phyloP scores from a whole-genome alignment of 2,113 vertebrate species.

The Lampris megalopsis region DNA sequence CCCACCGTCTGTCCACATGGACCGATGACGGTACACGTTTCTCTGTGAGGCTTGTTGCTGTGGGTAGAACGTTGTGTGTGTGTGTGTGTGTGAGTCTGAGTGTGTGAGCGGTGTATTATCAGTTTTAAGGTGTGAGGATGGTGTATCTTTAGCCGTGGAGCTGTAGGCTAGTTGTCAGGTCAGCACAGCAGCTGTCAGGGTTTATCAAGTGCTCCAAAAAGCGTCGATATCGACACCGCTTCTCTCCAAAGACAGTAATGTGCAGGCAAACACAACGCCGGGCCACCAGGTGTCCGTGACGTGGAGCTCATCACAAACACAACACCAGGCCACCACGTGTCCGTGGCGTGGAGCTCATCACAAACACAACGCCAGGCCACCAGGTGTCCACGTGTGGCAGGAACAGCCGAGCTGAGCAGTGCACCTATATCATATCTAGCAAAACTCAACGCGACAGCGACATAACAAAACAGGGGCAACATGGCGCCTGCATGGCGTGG shows the following conservation, averaged over 20 bases:
- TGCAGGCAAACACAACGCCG: slow-evolving; percentile 22
- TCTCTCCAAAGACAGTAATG: slow-evolving; percentile 37
- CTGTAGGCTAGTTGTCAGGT: slow-evolving; percentile 27
- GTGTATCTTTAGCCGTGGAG: not conserved
- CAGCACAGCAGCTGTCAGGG: slow-evolving; percentile 21
- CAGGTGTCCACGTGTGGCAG: not conserved
- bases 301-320: slow-evolving; percentile 30
- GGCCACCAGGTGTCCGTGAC: slow-evolving; percentile 32
- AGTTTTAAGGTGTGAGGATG: not conserved
- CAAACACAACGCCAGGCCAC: not conserved
- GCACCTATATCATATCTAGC: not conserved
- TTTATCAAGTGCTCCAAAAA: slow-evolving; percentile 30
- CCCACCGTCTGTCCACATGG: not conserved
- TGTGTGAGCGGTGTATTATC: not conserved
- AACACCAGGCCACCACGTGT: too few species aligned
- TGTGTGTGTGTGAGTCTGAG: not conserved
- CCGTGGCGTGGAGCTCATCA: slow-evolving; percentile 5
- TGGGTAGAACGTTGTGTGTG: not conserved
- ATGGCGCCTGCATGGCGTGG: not conserved
- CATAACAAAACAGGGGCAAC: not conserved
- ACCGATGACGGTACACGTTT: not conserved
- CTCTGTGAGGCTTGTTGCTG: not conserved
- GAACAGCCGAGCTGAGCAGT: not conserved
- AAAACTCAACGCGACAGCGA: not conserved
- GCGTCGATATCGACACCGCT: slow-evolving; percentile 18